phyloP scores from a whole-genome alignment of 2,888 invertebrate species.

The Magallana nippona region DNA sequence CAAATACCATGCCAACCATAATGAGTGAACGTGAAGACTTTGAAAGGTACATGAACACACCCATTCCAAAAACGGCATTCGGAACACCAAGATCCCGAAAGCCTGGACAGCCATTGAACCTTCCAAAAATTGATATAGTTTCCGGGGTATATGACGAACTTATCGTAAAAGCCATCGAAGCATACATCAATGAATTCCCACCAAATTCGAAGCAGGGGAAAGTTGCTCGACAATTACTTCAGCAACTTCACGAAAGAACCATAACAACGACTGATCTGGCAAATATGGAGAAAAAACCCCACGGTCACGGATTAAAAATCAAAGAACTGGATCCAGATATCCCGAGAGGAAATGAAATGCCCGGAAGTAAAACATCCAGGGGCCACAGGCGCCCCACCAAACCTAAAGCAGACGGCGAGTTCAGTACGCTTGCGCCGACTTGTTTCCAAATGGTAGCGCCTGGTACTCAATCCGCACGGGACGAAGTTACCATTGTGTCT shows the following conservation, averaged over 20 bases:
- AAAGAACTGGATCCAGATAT: slow-evolving; percentile 45
- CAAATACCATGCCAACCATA: slow-evolving; percentile 59
- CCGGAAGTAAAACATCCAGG: slow-evolving; percentile 11
- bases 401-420: slow-evolving; percentile 39
- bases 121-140: slow-evolving; percentile 71
- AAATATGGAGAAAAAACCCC: slow-evolving; percentile 34
- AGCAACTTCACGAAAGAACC: slow-evolving; percentile 56
- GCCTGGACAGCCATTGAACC: slow-evolving; percentile 52
- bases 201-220: slow-evolving; percentile 59
- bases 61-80: slow-evolving; percentile 21
- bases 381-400: slow-evolving; percentile 25
- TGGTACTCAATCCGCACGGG: slow-evolving; percentile 46
- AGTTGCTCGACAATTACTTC: slow-evolving; percentile 58
- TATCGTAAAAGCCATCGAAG: slow-evolving; percentile 68
- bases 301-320: slow-evolving; percentile 35
- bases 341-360: slow-evolving; percentile 17
- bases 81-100: slow-evolving; percentile 38
- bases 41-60: slow-evolving; percentile 15
- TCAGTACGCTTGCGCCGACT: slow-evolving; percentile 53
- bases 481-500: slow-evolving; percentile 9
- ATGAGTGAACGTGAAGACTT: slow-evolving; percentile 39
- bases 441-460: slow-evolving; percentile 66
- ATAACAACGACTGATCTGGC: slow-evolving; percentile 44
- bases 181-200: slow-evolving; percentile 64
- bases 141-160: slow-evolving; percentile 70